phyloP scores from a whole-genome alignment of 2,888 invertebrate genomes.

The Antheraea assamensis region DNA sequence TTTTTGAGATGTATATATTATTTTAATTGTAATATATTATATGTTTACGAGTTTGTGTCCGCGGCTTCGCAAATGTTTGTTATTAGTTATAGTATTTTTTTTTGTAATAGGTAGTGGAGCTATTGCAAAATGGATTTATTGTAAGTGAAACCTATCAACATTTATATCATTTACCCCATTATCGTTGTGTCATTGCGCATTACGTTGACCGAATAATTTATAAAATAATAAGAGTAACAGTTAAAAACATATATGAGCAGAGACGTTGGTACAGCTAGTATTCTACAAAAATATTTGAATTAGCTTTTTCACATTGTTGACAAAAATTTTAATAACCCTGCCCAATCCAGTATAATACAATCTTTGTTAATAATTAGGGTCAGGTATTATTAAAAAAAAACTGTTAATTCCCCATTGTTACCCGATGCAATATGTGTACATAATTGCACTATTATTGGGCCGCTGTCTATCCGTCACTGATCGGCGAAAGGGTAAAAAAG shows the following conservation, averaged over 20 bases:
- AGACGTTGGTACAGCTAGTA: too few relatives aligned
- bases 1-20: background rate
- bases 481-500: conserved; percentile 56
- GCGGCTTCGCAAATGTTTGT: too few relatives aligned
- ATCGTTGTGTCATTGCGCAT: too few relatives aligned
- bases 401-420: conserved; percentile 26
- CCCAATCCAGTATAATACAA: conserved; percentile 6
- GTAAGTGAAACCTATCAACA: too few relatives aligned
- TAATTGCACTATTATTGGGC: conserved; percentile 69
- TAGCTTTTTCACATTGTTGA: background rate
- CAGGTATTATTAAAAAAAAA: conserved; percentile 20
- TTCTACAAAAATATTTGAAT: background rate
- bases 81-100: too few relatives aligned
- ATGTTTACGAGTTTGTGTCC: too few relatives aligned
- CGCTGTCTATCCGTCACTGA: conserved; percentile 36
- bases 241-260: too few relatives aligned
- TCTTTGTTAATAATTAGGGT: conserved; percentile 20
- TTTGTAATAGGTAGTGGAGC: too few relatives aligned
- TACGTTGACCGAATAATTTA: too few relatives aligned
- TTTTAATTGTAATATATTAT: background rate
- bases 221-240: too few relatives aligned
- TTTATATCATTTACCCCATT: too few relatives aligned
- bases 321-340: background rate
- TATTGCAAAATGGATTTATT: too few relatives aligned
- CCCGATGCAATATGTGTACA: conserved; percentile 31